Conservation (phyloP, 2,113 vertebrate genomes). For the Sinocyclocheilus rhinocerous region DNA sequence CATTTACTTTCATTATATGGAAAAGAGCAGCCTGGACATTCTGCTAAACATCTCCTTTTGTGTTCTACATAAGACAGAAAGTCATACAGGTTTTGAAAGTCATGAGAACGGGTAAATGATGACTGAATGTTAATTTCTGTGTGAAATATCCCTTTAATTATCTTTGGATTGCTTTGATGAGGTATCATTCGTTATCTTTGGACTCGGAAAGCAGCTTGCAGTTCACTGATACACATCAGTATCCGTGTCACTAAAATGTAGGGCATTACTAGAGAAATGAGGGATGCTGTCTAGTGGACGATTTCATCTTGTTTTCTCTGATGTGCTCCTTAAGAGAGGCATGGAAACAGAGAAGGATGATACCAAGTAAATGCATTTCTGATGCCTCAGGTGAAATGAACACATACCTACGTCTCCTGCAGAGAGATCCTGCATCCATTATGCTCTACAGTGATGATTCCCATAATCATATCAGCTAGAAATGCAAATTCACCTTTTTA, state of each 20-base stretch:
- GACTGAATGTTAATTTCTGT: not conserved
- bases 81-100: not conserved
- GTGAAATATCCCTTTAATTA: not conserved
- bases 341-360: not conserved
- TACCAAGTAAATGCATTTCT: conserved; percentile 26
- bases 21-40: not conserved
- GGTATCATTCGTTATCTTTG: not conserved
- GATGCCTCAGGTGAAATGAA: conserved; percentile 13
- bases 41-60: not conserved
- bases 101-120: not conserved
- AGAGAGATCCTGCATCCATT: not conserved
- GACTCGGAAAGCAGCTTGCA: not conserved
- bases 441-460: not conserved
- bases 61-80: not conserved
- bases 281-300: not conserved
- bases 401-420: conserved; percentile 24
- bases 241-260: conserved; percentile 16
- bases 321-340: not conserved
- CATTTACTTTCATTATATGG: not conserved
- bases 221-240: not conserved
- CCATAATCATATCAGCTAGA: conserved; percentile 16
- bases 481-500: conserved; percentile 21
- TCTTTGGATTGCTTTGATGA: not conserved
- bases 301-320: not conserved
- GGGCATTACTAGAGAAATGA: conserved; percentile 13